Conservation (phyloP, 2,797 vertebrate species). For the Onychomys arenicola region DNA sequence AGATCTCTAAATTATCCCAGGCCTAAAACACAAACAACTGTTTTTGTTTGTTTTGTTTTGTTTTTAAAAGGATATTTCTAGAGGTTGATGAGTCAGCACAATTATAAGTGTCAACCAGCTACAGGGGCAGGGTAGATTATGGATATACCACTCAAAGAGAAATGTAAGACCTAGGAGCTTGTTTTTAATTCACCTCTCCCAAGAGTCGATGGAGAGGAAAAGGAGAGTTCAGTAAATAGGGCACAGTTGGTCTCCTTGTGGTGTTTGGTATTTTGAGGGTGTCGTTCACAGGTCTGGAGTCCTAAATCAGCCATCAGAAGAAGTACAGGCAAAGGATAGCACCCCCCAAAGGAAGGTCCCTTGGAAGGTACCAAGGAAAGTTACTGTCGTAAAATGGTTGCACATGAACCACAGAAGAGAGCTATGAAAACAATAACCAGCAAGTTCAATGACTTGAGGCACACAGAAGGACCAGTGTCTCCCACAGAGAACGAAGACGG, state of each 20-base stretch:
- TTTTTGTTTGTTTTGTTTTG: not conserved
- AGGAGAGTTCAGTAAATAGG: not conserved
- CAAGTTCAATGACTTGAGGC: not conserved
- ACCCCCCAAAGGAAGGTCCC: not conserved
- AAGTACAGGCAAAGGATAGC: not conserved
- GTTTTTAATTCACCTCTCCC: not conserved
- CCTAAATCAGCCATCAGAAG: not conserved
- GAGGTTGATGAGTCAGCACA: too few relatives aligned
- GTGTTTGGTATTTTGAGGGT: not conserved
- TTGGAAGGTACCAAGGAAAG: not conserved
- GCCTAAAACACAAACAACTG: not conserved
- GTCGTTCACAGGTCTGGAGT: not conserved
- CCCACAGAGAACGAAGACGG: not conserved
- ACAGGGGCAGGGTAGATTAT: not conserved
- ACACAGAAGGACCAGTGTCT: too few relatives aligned
- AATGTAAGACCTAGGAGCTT: not conserved
- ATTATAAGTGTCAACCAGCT: not conserved
- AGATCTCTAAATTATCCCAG: not conserved
- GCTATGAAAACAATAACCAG: too few relatives aligned
- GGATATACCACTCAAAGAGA: not conserved
- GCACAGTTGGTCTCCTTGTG: not conserved
- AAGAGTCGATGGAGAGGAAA: not conserved
- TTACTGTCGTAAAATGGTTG: not conserved
- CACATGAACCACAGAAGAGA: not conserved
- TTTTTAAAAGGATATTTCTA: not conserved